Evolutionary conservation across 1,140 invertebrate genomes (phyloP), one percentile per base, ranked within the genome.

Genomic region (Drosophila watanabei): DNA sequence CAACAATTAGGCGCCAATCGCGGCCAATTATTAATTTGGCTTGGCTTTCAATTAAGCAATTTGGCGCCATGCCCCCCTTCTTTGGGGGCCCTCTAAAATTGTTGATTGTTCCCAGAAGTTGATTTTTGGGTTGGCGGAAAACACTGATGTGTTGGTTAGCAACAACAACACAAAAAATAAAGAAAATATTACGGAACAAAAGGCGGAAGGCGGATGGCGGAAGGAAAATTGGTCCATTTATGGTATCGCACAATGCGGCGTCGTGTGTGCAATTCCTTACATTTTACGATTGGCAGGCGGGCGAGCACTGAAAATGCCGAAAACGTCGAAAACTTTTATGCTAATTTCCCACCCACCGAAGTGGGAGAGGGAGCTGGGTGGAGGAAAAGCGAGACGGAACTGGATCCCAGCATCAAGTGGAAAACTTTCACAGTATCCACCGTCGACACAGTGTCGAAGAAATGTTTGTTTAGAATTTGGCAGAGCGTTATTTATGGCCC

Each of bases 401-500:
- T 33, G 45, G 32, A 75, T 64, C 43, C 64, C 49, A 86, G 77
- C 75, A 80, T 88, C 80, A 88, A 84, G 80, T 80, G 76, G 75
- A 84, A 88, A 88, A 88, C 85, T 89, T 88, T 88, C 85, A 72
- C 85, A 84, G 77, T 65, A 58, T 73, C 37, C 70, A 68, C 51
- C 81, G 68, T 75, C 70, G 73, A 58, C 73, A 85, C 66, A 61
- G 68, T 73, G 82, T 70, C 83, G 78, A 57, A 52, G 52, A 89
- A 89, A 89, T 88, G 85, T 88, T 88, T 88, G 81, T 88, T 88
- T 89, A 88, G 85, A 88, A 88, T 88, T 88, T 78, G 81, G 78
- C 85, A 77, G 63, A 65, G 81, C 85, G 85, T 88, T 88, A 89
- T 88, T 88, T 88, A 88, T 88, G 85, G 85, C 69, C 85, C 85